phyloP scores from a whole-genome alignment of 2,888 invertebrate genomes.

The Rhagophthalmus giganteus region DNA sequence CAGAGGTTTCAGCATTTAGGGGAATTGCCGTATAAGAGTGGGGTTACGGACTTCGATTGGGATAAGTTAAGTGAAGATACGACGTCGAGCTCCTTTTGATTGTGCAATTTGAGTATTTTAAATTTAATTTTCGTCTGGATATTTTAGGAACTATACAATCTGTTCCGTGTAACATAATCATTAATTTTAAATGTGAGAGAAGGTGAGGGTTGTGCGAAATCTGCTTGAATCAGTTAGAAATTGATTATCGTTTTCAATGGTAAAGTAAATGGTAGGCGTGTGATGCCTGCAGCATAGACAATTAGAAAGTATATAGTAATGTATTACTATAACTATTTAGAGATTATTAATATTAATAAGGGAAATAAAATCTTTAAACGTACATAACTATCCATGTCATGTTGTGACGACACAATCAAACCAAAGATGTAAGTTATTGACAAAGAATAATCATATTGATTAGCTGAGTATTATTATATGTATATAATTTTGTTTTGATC shows the following conservation, averaged over 20 bases:
- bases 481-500: too few species aligned
- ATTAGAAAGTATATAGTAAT: too few species aligned
- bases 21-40: conserved; percentile 73
- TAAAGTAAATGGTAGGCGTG: too few species aligned
- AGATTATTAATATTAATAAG: not conserved
- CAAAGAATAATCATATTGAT: not conserved
- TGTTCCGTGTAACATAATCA: not conserved
- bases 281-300: too few species aligned
- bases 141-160: not conserved
- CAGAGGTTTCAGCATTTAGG: conserved; percentile 83
- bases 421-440: not conserved
- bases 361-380: not conserved
- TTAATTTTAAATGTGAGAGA: not conserved
- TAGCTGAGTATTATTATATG: not conserved
- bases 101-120: not conserved
- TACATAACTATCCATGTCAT: not conserved
- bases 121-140: not conserved
- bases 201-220: too few species aligned
- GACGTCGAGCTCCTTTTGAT: conserved; percentile 19
- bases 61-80: conserved; percentile 79
- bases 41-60: conserved; percentile 87
- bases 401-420: not conserved
- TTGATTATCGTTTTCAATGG: too few species aligned
- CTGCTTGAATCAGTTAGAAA: too few species aligned
- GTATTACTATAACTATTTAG: not conserved